phyloP scores from a whole-genome alignment of 1,140 invertebrate genomes.

The Pseudobourletiella spinata region DNA sequence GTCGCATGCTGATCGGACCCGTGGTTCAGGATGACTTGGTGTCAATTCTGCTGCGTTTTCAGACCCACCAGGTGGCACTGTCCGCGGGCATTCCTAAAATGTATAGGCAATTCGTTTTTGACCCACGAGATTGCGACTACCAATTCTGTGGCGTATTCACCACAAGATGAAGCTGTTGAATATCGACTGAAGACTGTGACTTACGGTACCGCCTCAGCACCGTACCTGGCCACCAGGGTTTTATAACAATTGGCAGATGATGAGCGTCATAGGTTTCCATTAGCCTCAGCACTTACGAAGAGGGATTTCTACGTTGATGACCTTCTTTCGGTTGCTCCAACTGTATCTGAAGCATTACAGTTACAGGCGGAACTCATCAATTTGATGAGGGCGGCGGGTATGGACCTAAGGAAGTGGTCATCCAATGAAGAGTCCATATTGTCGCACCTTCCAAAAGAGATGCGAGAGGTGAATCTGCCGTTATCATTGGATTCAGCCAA shows the following conservation, averaged over 20 bases:
- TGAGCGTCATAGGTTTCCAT: slow-evolving; percentile 3
- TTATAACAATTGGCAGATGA: slow-evolving; percentile 36
- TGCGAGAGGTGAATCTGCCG: neutral
- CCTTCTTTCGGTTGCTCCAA: neutral
- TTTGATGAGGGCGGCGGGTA: slow-evolving; percentile 28
- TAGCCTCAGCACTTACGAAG: neutral
- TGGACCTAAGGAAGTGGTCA: slow-evolving; percentile 40
- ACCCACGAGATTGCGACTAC: slow-evolving; percentile 13
- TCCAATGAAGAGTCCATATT: slow-evolving; percentile 33
- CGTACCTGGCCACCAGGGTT: slow-evolving; percentile 37
- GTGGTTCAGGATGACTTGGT: slow-evolving; percentile 33
- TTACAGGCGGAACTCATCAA: slow-evolving; percentile 24
- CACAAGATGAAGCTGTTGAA: slow-evolving; percentile 9
- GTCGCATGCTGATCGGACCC: slow-evolving; percentile 27
- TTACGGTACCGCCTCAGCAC: slow-evolving; percentile 37
- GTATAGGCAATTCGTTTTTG: slow-evolving; percentile 27
- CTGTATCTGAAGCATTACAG: neutral
- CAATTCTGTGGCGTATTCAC: slow-evolving; percentile 40
- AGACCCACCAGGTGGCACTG: slow-evolving; percentile 21
- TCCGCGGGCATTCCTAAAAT: slow-evolving; percentile 37
- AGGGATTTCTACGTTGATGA: slow-evolving; percentile 14
- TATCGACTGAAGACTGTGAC: slow-evolving; percentile 38
- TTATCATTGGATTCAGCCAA: slow-evolving; percentile 19
- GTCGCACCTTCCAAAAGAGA: slow-evolving; percentile 12
- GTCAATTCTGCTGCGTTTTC: slow-evolving; percentile 26